phyloP scores from a whole-genome alignment of 2,113 vertebrate genomes.

The Clupea harengus region DNA sequence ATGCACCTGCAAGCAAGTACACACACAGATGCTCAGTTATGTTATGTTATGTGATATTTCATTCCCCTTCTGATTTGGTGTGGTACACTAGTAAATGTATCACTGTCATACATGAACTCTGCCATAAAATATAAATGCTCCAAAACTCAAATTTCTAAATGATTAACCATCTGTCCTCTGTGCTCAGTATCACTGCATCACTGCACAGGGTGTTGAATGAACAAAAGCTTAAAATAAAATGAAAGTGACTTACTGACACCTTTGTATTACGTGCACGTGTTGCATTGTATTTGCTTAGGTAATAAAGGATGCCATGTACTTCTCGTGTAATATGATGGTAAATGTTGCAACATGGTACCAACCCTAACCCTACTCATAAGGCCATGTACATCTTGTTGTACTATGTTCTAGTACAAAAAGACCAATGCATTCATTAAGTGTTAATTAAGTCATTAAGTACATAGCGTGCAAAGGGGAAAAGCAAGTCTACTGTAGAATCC shows the following conservation, averaged over 20 bases:
- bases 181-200: too few relatives aligned
- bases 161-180: too few relatives aligned
- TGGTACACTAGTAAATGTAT: too few relatives aligned
- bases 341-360: neutral
- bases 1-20: neutral
- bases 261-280: neutral
- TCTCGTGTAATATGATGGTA: neutral
- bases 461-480: neutral
- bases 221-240: neutral
- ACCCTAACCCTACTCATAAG: neutral
- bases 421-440: neutral
- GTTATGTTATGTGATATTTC: too few relatives aligned
- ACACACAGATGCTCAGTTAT: neutral
- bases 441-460: too few relatives aligned
- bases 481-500: neutral
- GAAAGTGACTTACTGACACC: neutral
- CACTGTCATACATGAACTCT: too few relatives aligned
- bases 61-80: too few relatives aligned
- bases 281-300: neutral
- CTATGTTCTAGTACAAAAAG: neutral
- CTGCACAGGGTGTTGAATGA: too few relatives aligned
- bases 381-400: neutral
- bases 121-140: too few relatives aligned
- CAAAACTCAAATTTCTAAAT: too few relatives aligned
- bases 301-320: neutral